Conservation (phyloP, 92 coral and sea anemone genomes). For the Paramuricea clavata region DNA sequence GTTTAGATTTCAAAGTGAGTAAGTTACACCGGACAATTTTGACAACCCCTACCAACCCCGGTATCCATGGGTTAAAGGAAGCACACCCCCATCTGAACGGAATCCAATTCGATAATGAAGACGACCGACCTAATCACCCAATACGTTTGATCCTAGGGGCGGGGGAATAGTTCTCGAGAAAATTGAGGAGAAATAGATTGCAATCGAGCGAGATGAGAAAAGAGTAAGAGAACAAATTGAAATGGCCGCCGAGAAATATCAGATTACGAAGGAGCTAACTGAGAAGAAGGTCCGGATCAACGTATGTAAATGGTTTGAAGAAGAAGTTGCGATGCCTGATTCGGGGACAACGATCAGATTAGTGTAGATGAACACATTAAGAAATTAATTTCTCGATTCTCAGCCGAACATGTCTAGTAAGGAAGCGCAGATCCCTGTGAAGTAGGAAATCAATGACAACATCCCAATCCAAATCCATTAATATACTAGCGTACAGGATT, state of each 20-base stretch:
- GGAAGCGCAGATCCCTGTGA: background rate
- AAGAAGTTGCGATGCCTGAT: slow-evolving; percentile 28
- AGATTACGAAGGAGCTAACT: slow-evolving; percentile 45
- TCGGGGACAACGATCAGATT: background rate
- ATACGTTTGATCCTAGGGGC: no score
- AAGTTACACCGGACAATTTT: no score
- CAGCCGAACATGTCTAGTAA: slow-evolving; percentile 3
- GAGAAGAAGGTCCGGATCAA: slow-evolving; percentile 54
- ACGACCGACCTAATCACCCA: no score
- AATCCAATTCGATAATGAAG: no score
- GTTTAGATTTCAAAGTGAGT: no score
- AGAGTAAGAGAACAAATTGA: slow-evolving; percentile 1
- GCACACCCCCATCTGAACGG: no score
- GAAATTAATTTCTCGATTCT: slow-evolving; percentile 15
- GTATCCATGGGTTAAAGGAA: no score
- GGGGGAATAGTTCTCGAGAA: no score
- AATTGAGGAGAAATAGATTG: no score
- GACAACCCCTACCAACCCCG: no score
- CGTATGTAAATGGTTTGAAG: slow-evolving; percentile 40
- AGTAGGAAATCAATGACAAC: background rate
- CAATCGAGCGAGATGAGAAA: slow-evolving; percentile 26
- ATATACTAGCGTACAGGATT: background rate
- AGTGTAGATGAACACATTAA: background rate
- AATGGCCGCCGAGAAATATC: background rate
- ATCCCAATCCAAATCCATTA: background rate